Percentiles rank a stretch among this genome's conserved stretches.
Conservation (phyloP, 2,113 vertebrate species). For the Oxyruncus cristatus region DNA sequence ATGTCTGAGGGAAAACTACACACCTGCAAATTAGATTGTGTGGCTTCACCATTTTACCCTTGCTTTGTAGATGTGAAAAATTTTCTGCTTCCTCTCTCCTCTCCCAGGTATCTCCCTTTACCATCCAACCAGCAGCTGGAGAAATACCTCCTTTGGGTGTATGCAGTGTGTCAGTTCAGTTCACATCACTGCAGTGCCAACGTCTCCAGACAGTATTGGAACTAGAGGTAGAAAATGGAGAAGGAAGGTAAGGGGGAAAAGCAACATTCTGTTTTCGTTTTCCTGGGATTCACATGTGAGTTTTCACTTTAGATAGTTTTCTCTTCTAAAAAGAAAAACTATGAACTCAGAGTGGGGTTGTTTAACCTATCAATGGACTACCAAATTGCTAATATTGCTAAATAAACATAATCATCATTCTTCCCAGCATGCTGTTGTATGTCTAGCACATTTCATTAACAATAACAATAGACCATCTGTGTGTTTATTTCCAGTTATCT, state of each 20-base stretch:
- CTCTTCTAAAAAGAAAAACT: neutral
- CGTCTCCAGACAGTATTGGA: slow-evolving; percentile 80
- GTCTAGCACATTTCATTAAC: neutral
- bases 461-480: slow-evolving; percentile 39
- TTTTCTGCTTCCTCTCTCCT: neutral
- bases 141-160: slow-evolving; percentile 74
- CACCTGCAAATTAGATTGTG: neutral
- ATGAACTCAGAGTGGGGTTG: neutral
- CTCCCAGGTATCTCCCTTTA: slow-evolving; percentile 75
- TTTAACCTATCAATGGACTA: slow-evolving; percentile 1
- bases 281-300: neutral
- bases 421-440: slow-evolving; percentile 6
- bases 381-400: neutral
- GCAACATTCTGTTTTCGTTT: neutral
- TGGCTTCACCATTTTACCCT: neutral
- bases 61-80: neutral
- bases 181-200: slow-evolving; percentile 75
- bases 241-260: slow-evolving; percentile 76
- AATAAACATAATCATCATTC: neutral
- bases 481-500: slow-evolving; percentile 79
- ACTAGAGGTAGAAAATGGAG: slow-evolving; percentile 83
- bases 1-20: neutral
- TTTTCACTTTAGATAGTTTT: neutral
- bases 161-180: slow-evolving; percentile 74
- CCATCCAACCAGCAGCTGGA: slow-evolving; percentile 76